Percentiles rank a stretch among this genome's conserved stretches.
Conservation (phyloP, 2,888 invertebrate genomes). For the Esperia sulphurella region DNA sequence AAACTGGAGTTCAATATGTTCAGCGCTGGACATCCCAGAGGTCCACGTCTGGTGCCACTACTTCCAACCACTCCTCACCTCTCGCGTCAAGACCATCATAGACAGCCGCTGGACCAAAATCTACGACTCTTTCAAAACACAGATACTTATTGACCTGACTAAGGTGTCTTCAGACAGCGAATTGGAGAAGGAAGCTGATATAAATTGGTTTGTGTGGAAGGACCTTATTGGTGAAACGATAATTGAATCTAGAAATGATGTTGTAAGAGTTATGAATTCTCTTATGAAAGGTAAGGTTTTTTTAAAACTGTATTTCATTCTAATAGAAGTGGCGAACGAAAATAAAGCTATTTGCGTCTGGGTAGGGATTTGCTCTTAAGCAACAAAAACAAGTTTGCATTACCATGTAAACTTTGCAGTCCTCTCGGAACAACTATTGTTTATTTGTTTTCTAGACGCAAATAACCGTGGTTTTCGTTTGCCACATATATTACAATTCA, state of each 20-base stretch:
- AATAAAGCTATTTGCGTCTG: no score
- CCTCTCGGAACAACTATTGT: no score
- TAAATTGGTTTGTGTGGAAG: constrained; percentile 86
- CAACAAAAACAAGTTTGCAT: no score
- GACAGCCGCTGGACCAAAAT: constrained; percentile 59
- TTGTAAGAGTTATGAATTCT: constrained; percentile 67
- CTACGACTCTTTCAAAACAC: constrained; percentile 58
- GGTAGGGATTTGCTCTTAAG: no score
- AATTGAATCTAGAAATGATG: constrained; percentile 65
- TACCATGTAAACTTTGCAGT: no score
- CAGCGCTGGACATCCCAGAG: constrained; percentile 75
- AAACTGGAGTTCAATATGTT: constrained; percentile 82
- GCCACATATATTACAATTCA: no score
- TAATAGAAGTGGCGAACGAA: no score
- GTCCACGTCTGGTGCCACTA: constrained; percentile 85
- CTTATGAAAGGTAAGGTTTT: constrained; percentile 68
- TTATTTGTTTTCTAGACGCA: no score
- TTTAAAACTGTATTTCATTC: no score
- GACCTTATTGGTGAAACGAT: constrained; percentile 80
- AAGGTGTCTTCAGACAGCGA: constrained; percentile 64
- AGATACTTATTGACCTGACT: constrained; percentile 58
- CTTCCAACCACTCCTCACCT: constrained; percentile 86
- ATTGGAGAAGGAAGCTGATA: constrained; percentile 79
- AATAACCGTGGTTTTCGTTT: no score
- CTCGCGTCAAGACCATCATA: constrained; percentile 82